Percentiles rank a stretch among this genome's conserved stretches.
Conservation (phyloP, 1,140 invertebrate species). For the Dreissena polymorpha region DNA sequence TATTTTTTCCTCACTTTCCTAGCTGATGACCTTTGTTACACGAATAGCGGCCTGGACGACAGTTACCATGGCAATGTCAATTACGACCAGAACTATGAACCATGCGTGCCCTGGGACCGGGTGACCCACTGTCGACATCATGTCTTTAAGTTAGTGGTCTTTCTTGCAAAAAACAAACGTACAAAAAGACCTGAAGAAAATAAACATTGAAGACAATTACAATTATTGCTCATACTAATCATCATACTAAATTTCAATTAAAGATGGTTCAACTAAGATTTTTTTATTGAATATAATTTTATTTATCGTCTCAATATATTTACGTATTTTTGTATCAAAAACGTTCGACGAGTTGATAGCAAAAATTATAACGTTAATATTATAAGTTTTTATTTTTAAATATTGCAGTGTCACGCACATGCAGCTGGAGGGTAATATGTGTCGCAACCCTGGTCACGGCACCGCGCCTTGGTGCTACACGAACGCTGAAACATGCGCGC, state of each 20-base stretch:
- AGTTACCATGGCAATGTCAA: slow-evolving; percentile 58
- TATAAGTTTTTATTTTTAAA: not conserved
- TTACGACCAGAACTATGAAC: slow-evolving; percentile 50
- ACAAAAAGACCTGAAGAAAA: not conserved
- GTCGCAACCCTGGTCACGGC: slow-evolving; percentile 91
- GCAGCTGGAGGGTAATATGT: slow-evolving; percentile 91
- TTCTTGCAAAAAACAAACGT: slow-evolving; percentile 2
- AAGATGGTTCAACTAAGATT: too few relatives aligned
- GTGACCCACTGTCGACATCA: slow-evolving; percentile 55
- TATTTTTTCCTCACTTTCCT: not conserved
- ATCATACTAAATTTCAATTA: too few relatives aligned
- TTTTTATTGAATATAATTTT: too few relatives aligned
- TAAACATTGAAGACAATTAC: not conserved
- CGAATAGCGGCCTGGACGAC: slow-evolving; percentile 16
- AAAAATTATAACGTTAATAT: slow-evolving; percentile 1
- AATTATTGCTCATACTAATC: too few relatives aligned
- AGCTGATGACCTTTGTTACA: slow-evolving; percentile 51
- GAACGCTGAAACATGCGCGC: slow-evolving; percentile 76
- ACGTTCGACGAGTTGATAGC: too few relatives aligned
- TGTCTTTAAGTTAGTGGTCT: slow-evolving; percentile 58
- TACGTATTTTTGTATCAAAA: too few relatives aligned
- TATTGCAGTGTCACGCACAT: slow-evolving; percentile 70
- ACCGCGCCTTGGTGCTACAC: slow-evolving; percentile 94
- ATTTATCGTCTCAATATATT: too few relatives aligned
- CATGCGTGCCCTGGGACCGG: slow-evolving; percentile 57